A percentile compares a stretch with the other conserved stretches of the same genome.
These are phyloP conservation scores for Trimorus sp. DNA, from an alignment of 2,888 invertebrate genomes.

Conservation along the genomic window DNA sequence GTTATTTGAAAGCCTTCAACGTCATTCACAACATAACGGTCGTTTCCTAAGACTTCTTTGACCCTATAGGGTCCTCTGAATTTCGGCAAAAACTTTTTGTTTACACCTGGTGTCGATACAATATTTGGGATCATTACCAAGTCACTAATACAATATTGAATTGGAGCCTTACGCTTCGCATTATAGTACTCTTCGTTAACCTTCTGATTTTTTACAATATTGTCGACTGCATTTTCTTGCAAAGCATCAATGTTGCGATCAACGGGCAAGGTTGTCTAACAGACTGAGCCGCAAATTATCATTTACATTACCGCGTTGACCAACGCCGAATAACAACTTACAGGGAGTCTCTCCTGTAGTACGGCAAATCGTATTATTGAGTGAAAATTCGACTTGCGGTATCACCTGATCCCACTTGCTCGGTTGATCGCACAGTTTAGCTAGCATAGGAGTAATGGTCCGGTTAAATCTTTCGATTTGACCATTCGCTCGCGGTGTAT, in stretches of 20 bases:
- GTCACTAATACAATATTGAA: neutral
- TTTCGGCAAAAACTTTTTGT: constrained; percentile 10
- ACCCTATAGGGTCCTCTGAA: neutral
- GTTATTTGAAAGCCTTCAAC: constrained; percentile 10
- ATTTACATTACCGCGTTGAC: neutral
- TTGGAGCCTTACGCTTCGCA: neutral
- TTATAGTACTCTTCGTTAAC: neutral
- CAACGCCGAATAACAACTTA: constrained; percentile 6
- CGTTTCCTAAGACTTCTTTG: neutral
- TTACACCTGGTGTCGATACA: neutral
- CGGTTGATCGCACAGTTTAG: constrained; percentile 2
- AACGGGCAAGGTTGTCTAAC: too few species aligned
- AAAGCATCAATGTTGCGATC: neutral
- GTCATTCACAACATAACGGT: constrained; percentile 3
- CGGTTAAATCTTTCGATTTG: constrained; percentile 4
- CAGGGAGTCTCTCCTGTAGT: neutral
- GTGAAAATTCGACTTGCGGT: neutral
- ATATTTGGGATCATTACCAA: constrained; percentile 1
- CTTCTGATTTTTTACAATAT: neutral
- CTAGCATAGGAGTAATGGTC: constrained; percentile 8
- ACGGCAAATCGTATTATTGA: constrained; percentile 7
- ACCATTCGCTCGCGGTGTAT: constrained; percentile 2
- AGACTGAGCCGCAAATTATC: neutral
- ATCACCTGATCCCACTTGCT: neutral
- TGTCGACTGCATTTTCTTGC: neutral